Evolutionary conservation across 2,113 vertebrate species (phyloP), one percentile per base, ranked within the genome.

Genomic region (Etheostoma cragini): DNA sequence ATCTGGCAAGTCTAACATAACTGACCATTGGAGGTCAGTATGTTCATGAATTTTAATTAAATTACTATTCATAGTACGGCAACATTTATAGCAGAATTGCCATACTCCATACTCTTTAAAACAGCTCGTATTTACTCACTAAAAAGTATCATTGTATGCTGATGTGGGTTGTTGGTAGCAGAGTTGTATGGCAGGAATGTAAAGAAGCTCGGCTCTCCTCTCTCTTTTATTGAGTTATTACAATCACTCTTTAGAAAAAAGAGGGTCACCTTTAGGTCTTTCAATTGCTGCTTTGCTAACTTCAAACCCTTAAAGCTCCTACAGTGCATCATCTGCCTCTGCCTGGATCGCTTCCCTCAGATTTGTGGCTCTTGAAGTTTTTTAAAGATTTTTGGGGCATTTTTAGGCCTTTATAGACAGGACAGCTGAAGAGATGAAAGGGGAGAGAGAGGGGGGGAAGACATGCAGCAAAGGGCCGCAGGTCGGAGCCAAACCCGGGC

Each of bases 181-280:
- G 80, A 80, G 72, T 79, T 76, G 57, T 68, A 78, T 57, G 33
- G 76, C 71, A 77, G 22, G 45, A 77, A 72, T 53, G 72, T 73
- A 81, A 90, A 84, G 80, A 80, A 80, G 65, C 84, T 71, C 66
- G 17, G 61, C 62, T 85, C 90, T 85, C 68, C 80, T 83, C 82
- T 74, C 60, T 70, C 70, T 87, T 75, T 89, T 90, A 89, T 79
- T 90, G 88, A 87, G 86, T 92, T 88, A 91, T 92, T 93, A 87
- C 88, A 76, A 82, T 78, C 71, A 85, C 85, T 90, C 85, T 91
- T 89, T 87, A 86, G 87, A 91, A 88, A 92, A 91, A 93, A 91
- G 84, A 92, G 72, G 83, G 83, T 47, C 82, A 72, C 89, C 84
- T 80, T 91, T 79, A 88, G 78, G 88, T 81, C 82, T 92, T 91